Base-by-base conservation (phyloP, 1,140 invertebrate species). In the Drosophila miranda region DNA sequence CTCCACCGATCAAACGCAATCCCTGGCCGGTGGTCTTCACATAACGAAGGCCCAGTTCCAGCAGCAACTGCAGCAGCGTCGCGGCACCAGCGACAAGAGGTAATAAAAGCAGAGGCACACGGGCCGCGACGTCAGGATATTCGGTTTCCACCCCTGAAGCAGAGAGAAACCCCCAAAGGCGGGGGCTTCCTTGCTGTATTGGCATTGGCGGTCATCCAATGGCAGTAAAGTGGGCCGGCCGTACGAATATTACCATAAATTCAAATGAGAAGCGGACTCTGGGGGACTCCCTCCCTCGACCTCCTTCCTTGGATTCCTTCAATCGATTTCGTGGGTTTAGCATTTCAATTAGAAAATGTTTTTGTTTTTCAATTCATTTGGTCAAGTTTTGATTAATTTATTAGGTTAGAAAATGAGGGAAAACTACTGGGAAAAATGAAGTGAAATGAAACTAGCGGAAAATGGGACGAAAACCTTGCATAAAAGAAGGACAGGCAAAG, bases 11-110 rank as follows among this genome's bases (percentile, higher is more conserved):
- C 9, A 50, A 13, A 38, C 3, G 3, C 68, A 67, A 44, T 62
- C 75, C 41, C 67, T 89, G 13, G 77, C 87, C 42, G 89, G 89
- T 49, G 75, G 75, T 8, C 62, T 86, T 50, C 79, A 83, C 57
- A 89, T 90, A 57, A 90, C 83, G 51, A 90, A 90, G 76, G 84
- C 86, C 26, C 88, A 90, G 64, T 90, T 90, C 57, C 80, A 82
- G 63, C 83, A 90, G 63, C 88, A 90, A 75, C 48, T 90, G 66
- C 74, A 90, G 26, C 78, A 86, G 51, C 81, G 75, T 52, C 89
- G 89, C 56, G 46, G 69, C 50, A 55, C 57, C 6, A 60, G 41
- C 82, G 75, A 82, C 70, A 83, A 82, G 38, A 87, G 82, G 82
- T 87, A 87, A 87, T 76, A 82, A 82, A 64, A 68, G 42, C n/a